Evolutionary conservation across 2,888 invertebrate genomes (phyloP), one percentile per base, ranked within the genome.

Genomic region (Abscondita cerata): DNA sequence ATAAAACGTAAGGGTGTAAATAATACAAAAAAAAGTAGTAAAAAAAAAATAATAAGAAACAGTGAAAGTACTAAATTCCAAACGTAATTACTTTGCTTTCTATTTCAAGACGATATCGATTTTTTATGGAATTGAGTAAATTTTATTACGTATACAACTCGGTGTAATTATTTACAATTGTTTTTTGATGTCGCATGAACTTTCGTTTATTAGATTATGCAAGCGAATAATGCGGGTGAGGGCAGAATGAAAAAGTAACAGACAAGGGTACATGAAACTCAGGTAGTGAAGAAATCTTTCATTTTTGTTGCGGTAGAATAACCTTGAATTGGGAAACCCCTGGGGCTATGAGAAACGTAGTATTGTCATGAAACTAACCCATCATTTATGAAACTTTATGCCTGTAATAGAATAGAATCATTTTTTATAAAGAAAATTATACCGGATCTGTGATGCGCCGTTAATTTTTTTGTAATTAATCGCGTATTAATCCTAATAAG

Each of bases 251-350:
- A n/a, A n/a, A n/a, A n/a, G n/a, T n/a, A n/a, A n/a, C n/a, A 5
- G 36, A 9, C 36, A 36, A 12, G 18, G 18, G 15, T 41, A 9
- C 41, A 41, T 9, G n/a, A 12, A 40, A 12, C 52, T 19, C 62
- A 62, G 62, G 62, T 62, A 62, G 62, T 58, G 34, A 58, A 62
- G 51, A 58, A 55, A 55, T 52, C 16, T 16, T 33, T 44, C 41
- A 31, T 56, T 52, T 44, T 52, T 20, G 57, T 40, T 54, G 50
- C 47, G 50, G 58, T 34, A 40, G 31, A 53, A 44, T 50, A 62
- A 54, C 62, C 54, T 62, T 44, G 58, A 62, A 58, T 62, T 58
- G 51, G 58, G 41, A 62, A 62, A 62, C 53, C 57, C 62, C 46
- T 44, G n/a, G 15, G 18, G 62, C 58, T 53, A 52, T 31, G 40